Percentiles rank a stretch among this genome's conserved stretches.
These are phyloP conservation scores for Atrichornis clamosus DNA, from an alignment of 2,113 vertebrate genomes.

Conservation along the genomic window DNA sequence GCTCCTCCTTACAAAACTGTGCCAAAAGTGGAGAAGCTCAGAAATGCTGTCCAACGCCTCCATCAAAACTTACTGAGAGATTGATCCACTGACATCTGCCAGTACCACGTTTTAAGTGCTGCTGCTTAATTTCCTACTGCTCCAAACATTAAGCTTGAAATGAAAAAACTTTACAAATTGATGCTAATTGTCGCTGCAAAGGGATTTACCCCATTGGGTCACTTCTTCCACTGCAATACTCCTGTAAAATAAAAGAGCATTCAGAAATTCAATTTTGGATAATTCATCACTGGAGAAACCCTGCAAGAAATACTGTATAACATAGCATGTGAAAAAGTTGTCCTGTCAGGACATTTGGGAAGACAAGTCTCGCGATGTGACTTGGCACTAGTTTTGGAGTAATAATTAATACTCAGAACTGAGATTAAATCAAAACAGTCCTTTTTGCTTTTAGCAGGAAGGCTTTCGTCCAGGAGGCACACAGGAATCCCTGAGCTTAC, in stretches of 20 bases:
- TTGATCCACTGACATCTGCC: neutral
- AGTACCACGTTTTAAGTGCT: neutral
- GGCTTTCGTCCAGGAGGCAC: neutral
- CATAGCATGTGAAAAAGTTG: neutral
- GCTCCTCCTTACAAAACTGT: neutral
- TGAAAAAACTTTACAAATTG: neutral
- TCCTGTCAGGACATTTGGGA: neutral
- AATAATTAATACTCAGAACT: neutral
- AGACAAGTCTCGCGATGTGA: neutral
- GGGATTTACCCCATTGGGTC: neutral
- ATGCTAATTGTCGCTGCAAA: neutral
- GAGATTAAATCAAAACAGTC: neutral
- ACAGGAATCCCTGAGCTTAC: neutral
- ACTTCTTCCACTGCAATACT: neutral
- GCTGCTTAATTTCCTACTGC: neutral
- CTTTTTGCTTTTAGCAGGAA: neutral
- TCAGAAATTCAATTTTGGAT: neutral
- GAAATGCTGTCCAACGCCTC: neutral
- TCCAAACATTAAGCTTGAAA: neutral
- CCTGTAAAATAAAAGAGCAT: neutral
- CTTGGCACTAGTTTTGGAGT: neutral
- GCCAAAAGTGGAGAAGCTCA: neutral
- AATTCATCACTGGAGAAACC: neutral
- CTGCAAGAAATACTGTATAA: neutral
- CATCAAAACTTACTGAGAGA: fast-evolving